Percentiles rank a stretch among this genome's conserved stretches.
Evolutionary conservation across 2,888 invertebrate species (phyloP).

Genomic region (Xestia rhomboidea): DNA sequence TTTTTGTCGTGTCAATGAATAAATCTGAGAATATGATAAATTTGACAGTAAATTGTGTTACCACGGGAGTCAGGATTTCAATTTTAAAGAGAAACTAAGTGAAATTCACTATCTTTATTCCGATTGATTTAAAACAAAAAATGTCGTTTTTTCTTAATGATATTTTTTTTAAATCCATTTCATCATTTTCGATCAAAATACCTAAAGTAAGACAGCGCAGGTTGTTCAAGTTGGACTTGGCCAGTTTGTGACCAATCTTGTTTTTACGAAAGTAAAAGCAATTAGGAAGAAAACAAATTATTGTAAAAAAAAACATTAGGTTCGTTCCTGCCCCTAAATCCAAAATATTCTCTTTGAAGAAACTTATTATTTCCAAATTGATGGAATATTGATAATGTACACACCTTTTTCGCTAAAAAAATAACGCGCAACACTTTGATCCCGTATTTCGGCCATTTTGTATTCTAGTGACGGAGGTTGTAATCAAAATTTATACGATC

Average conservation of each 20-base stretch:
- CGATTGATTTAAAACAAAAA: no score
- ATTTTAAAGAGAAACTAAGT: neutral
- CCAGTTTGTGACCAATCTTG: neutral
- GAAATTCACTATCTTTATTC: neutral
- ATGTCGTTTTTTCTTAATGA: no score
- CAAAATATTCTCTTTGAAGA: constrained; percentile 49
- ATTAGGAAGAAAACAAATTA: neutral
- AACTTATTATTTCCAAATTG: constrained; percentile 65
- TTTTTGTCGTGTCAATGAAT: neutral
- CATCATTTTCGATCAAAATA: neutral
- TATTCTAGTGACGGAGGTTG: constrained; percentile 73
- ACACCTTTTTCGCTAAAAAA: constrained; percentile 70
- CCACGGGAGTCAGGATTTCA: neutral
- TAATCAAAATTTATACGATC: constrained; percentile 77
- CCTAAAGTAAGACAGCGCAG: neutral
- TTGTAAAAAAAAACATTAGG: constrained; percentile 10
- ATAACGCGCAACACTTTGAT: constrained; percentile 75
- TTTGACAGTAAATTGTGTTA: neutral
- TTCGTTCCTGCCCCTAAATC: neutral
- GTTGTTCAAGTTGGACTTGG: neutral
- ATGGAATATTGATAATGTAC: constrained; percentile 75
- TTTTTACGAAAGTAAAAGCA: neutral
- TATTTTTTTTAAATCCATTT: no score
- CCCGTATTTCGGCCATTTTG: constrained; percentile 69
- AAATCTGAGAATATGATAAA: neutral